Base-by-base conservation (phyloP, 2,888 invertebrate species). In the Latheticus oryzae region DNA sequence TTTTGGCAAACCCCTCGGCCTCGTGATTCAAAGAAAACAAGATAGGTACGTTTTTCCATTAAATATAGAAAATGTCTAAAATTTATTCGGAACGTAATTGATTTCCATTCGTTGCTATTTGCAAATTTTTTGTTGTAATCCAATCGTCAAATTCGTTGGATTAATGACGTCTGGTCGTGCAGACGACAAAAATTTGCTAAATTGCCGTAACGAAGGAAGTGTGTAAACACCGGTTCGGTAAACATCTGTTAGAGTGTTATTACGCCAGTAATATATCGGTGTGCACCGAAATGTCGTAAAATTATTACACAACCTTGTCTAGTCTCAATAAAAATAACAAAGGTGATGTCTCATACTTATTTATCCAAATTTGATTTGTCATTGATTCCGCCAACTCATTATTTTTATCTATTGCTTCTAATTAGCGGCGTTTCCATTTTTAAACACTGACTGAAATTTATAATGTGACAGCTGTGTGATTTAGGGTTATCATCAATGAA, bases 161-260 rank as follows among this genome's bases (percentile, higher is more conserved):
- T 33, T 47, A 47, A 47, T 5, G 21, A 3, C 24, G 7, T 24
- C 37, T 50, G 50, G 48, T 3, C 35, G 15, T 5, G 16, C 48
- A 48, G 48, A 48, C 50, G 28, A 30, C 24, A 50, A 38, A 51
- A 51, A 38, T 50, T 51, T 23, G 38, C 38, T 11, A 51, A 51
- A 51, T 51, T 51, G 21, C 51, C 51, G 51, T 51, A 51, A 30
- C 51, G 51, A 38, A 28, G 28, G 28, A 30, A 38, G 38, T 19
- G 38, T 19, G 50, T 38, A 51, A 48, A 48, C 48, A 48, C 35
- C 16, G 8, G 35, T 16, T 23, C 8, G n/a, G 35, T 35, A 48
- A 51, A 51, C 51, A 51, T 24, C 51, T 51, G 40, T 40, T 35
- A 11, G 11, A 23, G 33, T 8, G 47, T 35, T 47, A 47, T 47